Evolutionary conservation across 2,888 invertebrate species (phyloP).

Genomic region (Ormia ochracea): DNA sequence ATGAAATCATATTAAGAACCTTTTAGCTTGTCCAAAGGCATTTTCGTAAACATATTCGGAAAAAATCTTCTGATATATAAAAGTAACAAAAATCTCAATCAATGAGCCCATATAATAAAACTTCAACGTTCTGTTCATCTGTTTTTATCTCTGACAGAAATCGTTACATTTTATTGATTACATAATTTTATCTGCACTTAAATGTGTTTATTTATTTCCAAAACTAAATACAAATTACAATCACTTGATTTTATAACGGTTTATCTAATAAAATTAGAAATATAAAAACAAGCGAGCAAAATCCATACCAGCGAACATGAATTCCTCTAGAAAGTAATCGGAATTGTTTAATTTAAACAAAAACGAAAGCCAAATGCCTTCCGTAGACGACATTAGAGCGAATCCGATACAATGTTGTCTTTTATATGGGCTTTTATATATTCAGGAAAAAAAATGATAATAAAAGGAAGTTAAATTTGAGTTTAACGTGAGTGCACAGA

Average conservation of each 20-base stretch:
- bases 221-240: conserved; percentile 35
- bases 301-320: neutral
- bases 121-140: neutral
- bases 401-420: conserved; percentile 34
- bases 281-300: conserved; percentile 24
- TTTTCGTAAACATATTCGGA: no score
- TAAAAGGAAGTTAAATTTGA: conserved; percentile 29
- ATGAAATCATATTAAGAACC: no score
- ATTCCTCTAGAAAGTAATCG: neutral
- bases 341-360: conserved; percentile 44
- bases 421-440: neutral
- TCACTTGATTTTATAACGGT: conserved; percentile 59
- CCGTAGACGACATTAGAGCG: neutral
- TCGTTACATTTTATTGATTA: conserved; percentile 53
- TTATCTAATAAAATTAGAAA: conserved; percentile 53
- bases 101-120: conserved; percentile 22
- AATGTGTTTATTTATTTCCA: conserved; percentile 6
- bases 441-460: conserved; percentile 1
- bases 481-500: neutral
- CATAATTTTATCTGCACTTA: conserved; percentile 28
- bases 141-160: conserved; percentile 12
- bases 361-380: neutral
- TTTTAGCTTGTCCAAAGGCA: no score
- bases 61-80: no score
- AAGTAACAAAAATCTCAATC: neutral